Conservation (phyloP, 2,113 vertebrate genomes). For the Sinosuthora webbiana region DNA sequence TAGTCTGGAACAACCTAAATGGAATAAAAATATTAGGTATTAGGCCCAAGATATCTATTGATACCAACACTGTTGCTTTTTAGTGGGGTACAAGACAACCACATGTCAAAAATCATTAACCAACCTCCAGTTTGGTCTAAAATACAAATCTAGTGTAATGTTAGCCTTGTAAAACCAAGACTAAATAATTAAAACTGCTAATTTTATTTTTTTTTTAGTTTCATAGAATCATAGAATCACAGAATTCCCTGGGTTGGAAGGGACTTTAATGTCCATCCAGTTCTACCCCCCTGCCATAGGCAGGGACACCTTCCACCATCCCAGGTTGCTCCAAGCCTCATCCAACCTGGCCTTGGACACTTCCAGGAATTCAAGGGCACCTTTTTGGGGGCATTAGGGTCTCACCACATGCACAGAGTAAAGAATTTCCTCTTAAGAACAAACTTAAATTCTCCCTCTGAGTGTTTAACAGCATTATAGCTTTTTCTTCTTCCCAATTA, state of each 20-base stretch:
- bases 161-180: not conserved
- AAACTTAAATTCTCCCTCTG: not conserved
- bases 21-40: not conserved
- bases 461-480: not conserved
- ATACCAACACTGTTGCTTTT: not conserved
- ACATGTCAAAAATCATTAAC: not conserved
- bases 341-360: not conserved
- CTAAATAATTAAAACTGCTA: not conserved
- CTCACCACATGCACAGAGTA: not conserved
- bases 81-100: not conserved
- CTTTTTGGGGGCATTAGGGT: not conserved
- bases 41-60: not conserved
- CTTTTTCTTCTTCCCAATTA: not conserved
- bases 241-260: not conserved
- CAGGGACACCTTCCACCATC: not conserved
- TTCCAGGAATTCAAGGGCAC: not conserved
- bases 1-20: not conserved
- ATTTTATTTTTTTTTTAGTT: not conserved
- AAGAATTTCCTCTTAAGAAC: not conserved
- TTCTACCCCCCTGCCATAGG: not conserved
- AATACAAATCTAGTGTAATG: not conserved
- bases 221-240: not conserved
- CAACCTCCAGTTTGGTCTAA: not conserved
- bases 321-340: fast-evolving
- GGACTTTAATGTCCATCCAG: not conserved